Evolutionary conservation across 1,140 invertebrate species (phyloP).

Genomic region (Leptopilina boulardi): DNA sequence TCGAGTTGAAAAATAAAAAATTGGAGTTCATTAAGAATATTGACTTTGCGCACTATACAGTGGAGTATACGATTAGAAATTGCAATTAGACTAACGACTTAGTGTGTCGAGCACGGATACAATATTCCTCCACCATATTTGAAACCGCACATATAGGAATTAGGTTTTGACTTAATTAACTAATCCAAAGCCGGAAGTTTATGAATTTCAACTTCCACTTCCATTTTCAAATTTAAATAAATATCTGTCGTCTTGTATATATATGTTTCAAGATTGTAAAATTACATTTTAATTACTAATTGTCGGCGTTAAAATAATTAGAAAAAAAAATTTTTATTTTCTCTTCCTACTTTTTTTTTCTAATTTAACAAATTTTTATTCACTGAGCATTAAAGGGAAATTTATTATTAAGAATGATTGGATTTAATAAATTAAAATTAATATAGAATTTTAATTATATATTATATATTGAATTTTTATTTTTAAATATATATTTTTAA

Average conservation of each 20-base stretch:
- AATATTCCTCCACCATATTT: constrained; percentile 17
- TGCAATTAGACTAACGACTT: constrained; percentile 13
- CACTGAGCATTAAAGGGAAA: too few relatives aligned
- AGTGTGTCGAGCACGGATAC: background rate
- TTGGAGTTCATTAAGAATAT: background rate
- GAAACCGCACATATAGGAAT: constrained; percentile 1
- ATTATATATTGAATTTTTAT: too few relatives aligned
- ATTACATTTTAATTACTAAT: background rate
- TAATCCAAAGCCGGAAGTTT: background rate
- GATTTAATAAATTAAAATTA: too few relatives aligned
- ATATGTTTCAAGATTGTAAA: background rate
- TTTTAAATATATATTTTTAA: too few relatives aligned
- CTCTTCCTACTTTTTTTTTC: too few relatives aligned
- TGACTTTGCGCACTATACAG: background rate
- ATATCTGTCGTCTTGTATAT: background rate
- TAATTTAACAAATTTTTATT: too few relatives aligned
- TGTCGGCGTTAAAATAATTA: background rate
- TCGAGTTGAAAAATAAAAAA: background rate
- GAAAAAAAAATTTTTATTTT: background rate
- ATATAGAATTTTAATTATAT: too few relatives aligned
- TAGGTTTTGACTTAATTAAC: constrained; percentile 13
- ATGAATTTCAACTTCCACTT: background rate
- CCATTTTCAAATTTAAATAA: background rate
- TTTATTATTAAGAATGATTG: too few relatives aligned
- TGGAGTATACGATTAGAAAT: background rate